These are phyloP conservation scores for Bellardia pandia DNA, from an alignment of 2,888 invertebrate species.

Conservation along the genomic window DNA sequence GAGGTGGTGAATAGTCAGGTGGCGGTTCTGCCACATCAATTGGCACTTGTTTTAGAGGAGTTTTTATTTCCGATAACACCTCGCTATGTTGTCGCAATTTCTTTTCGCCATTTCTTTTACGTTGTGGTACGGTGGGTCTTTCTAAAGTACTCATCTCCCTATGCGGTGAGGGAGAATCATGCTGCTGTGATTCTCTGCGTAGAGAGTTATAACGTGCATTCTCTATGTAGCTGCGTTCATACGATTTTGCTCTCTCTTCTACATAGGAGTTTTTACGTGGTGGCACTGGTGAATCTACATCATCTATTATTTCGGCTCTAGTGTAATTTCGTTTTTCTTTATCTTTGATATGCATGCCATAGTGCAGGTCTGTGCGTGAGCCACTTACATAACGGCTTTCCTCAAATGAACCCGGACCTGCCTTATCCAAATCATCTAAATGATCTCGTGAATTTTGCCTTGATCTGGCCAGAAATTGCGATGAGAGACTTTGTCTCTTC, in stretches of 20 bases:
- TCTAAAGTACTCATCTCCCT: conserved; percentile 79
- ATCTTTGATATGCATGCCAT: conserved; percentile 75
- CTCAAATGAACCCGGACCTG: conserved; percentile 67
- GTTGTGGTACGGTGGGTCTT: conserved; percentile 88
- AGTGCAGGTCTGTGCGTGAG: conserved; percentile 79
- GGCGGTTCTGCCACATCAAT: conserved; percentile 87
- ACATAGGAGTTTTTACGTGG: conserved; percentile 65
- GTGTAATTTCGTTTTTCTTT: conserved; percentile 75
- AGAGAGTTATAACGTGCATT: conserved; percentile 83
- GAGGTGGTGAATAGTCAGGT: conserved; percentile 89
- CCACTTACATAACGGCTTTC: conserved; percentile 79
- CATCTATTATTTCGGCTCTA: conserved; percentile 69
- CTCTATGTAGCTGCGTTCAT: conserved; percentile 74
- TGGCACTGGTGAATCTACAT: conserved; percentile 60
- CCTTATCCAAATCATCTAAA: conserved; percentile 80
- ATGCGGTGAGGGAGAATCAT: conserved; percentile 86
- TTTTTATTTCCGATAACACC: conserved; percentile 84
- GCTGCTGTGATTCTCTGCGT: conserved; percentile 83
- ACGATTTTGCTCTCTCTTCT: conserved; percentile 77
- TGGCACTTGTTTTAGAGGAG: conserved; percentile 77
- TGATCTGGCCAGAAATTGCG: conserved; percentile 81
- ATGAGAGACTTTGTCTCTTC: conserved; percentile 81
- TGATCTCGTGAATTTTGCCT: conserved; percentile 82
- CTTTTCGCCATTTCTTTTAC: conserved; percentile 86
- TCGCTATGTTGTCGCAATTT: conserved; percentile 84